These are phyloP conservation scores for Erynnis tages DNA, from an alignment of 2,888 invertebrate species.

Conservation along the genomic window DNA sequence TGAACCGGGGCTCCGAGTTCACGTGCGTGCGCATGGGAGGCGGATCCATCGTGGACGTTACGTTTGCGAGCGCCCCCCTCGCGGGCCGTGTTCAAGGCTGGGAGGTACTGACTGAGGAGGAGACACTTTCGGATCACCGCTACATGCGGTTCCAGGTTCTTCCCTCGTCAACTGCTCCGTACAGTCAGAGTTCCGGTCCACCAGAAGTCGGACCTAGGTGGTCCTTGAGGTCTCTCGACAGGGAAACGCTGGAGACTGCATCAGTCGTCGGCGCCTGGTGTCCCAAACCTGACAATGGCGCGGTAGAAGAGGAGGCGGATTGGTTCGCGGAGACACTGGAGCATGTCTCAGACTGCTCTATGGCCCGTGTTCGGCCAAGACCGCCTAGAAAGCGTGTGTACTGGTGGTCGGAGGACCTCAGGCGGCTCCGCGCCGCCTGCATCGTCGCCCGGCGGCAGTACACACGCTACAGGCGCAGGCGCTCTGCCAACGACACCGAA, in stretches of 20 bases:
- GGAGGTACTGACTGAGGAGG: background rate
- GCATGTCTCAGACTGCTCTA: background rate
- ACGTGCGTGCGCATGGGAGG: background rate
- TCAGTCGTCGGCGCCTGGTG: background rate
- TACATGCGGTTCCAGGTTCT: slow-evolving; percentile 2
- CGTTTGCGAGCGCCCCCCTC: background rate
- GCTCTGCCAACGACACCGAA: background rate
- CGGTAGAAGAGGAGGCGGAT: background rate
- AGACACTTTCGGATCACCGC: slow-evolving; percentile 11
- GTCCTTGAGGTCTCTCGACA: background rate
- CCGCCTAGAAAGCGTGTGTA: background rate
- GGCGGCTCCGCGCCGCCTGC: background rate
- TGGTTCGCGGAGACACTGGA: background rate
- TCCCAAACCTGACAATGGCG: background rate
- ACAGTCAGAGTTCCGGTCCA: background rate
- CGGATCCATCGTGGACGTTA: background rate
- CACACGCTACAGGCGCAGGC: background rate
- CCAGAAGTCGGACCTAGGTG: background rate
- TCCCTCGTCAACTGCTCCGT: background rate
- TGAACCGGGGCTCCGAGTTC: background rate
- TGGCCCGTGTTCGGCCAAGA: background rate
- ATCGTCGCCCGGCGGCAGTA: background rate
- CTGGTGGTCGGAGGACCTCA: background rate
- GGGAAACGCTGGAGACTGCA: background rate
- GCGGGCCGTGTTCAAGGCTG: background rate